Percentiles rank a stretch among this genome's conserved stretches.
These are phyloP conservation scores for Graphium colonna DNA, from an alignment of 2,888 invertebrate genomes.

Conservation along the genomic window DNA sequence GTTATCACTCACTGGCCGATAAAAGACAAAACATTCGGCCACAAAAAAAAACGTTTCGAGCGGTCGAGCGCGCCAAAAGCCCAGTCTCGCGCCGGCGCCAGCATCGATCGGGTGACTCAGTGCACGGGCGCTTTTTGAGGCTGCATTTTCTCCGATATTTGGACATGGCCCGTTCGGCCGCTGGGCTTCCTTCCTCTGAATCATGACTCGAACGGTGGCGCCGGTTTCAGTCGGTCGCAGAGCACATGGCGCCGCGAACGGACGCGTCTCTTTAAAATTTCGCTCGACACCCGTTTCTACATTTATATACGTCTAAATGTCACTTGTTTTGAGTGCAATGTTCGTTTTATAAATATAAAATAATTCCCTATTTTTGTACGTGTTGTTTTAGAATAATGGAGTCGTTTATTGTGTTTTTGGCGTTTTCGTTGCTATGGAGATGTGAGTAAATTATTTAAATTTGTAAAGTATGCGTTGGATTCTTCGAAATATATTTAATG, in stretches of 20 bases:
- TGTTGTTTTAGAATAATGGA: constrained; percentile 55
- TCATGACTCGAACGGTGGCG: constrained; percentile 55
- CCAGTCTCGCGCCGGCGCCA: constrained; percentile 65
- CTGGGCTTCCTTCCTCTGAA: constrained; percentile 68
- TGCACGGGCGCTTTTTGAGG: constrained; percentile 40
- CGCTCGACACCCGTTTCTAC: constrained; percentile 29
- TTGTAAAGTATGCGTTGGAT: too few relatives aligned
- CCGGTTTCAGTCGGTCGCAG: constrained; percentile 55
- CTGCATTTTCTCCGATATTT: constrained; percentile 50
- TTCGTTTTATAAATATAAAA: constrained; percentile 24
- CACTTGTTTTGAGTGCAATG: constrained; percentile 22
- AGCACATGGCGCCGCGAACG: constrained; percentile 44
- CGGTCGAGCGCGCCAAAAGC: constrained; percentile 48
- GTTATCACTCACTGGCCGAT: constrained; percentile 16
- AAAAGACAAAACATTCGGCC: constrained; percentile 25
- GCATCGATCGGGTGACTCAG: constrained; percentile 64
- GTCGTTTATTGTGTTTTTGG: constrained; percentile 47
- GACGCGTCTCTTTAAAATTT: constrained; percentile 39
- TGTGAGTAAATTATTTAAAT: constrained; percentile 46
- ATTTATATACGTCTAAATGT: constrained; percentile 16
- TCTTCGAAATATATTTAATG: too few relatives aligned
- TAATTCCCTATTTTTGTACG: constrained; percentile 20
- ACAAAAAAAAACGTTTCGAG: constrained; percentile 34
- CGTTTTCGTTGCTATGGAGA: constrained; percentile 57
- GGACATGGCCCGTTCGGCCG: constrained; percentile 67